Percentiles rank a stretch among this genome's conserved stretches.
Conservation (phyloP, 2,888 invertebrate species). For the Epistrophe eligans region DNA sequence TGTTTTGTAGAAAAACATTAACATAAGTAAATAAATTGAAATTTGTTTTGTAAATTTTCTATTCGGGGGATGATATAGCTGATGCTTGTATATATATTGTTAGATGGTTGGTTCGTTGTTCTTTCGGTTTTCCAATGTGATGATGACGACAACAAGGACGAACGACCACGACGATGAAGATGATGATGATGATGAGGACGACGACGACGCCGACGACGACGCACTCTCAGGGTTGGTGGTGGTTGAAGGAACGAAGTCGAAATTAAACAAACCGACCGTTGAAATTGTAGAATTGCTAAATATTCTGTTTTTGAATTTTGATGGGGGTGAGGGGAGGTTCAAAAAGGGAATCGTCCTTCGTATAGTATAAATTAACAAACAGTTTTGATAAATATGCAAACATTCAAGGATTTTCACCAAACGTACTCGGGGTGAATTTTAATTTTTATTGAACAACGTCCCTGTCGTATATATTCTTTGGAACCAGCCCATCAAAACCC, state of each 20-base stretch:
- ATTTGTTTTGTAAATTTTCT: constrained; percentile 75
- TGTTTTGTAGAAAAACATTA: constrained; percentile 72
- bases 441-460: constrained; percentile 73
- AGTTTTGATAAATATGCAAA: constrained; percentile 76
- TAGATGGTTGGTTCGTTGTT: neutral
- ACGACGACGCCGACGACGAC: too few species aligned
- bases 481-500: neutral
- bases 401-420: constrained; percentile 74
- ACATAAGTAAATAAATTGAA: constrained; percentile 76
- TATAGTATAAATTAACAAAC: constrained; percentile 72
- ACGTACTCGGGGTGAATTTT: constrained; percentile 73
- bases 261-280: constrained; percentile 72
- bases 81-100: constrained; percentile 2
- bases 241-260: constrained; percentile 23
- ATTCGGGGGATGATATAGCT: constrained; percentile 70
- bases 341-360: constrained; percentile 42
- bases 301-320: constrained; percentile 55
- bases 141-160: constrained; percentile 25
- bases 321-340: neutral
- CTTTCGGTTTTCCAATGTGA: constrained; percentile 11
- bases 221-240: neutral
- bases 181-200: neutral
- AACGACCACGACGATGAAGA: constrained; percentile 4
- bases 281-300: constrained; percentile 73
- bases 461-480: constrained; percentile 30